Evolutionary conservation across 92 coral and sea anemone species (phyloP).

Genomic region (Hydrozoanthus gracilis): DNA sequence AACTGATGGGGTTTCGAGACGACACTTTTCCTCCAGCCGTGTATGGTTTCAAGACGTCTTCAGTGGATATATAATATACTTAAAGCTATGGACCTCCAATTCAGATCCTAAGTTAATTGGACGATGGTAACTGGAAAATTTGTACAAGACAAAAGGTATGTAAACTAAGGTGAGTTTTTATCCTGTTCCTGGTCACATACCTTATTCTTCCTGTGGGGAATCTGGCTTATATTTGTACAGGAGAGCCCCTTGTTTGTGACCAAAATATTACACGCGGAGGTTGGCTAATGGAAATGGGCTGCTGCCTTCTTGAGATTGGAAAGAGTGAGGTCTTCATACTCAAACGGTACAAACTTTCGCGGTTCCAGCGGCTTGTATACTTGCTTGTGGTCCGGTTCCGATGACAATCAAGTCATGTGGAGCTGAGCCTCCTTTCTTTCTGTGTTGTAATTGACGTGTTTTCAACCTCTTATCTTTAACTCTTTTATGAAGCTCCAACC

Average conservation of each 20-base stretch:
- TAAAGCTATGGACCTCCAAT: neutral
- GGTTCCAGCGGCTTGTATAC: neutral
- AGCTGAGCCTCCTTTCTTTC: neutral
- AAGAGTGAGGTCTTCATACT: neutral
- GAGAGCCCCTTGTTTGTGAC: neutral
- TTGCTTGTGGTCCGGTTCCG: neutral
- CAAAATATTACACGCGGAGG: neutral
- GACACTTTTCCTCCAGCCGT: no score
- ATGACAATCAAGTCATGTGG: neutral
- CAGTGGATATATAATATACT: neutral
- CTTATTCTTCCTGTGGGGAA: no score
- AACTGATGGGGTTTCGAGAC: no score
- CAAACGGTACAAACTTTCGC: neutral
- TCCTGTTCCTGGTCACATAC: no score
- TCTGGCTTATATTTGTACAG: neutral
- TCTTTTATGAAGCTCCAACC: no score
- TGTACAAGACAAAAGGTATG: neutral
- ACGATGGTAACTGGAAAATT: neutral
- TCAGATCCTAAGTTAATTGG: neutral
- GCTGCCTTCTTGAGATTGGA: neutral
- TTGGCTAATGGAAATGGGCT: no score
- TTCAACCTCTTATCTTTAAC: no score
- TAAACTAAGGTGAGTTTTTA: no score
- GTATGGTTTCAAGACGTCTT: no score
- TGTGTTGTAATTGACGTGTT: neutral